Conservation (phyloP, 2,888 invertebrate species). For the Phaonia tiefii region DNA sequence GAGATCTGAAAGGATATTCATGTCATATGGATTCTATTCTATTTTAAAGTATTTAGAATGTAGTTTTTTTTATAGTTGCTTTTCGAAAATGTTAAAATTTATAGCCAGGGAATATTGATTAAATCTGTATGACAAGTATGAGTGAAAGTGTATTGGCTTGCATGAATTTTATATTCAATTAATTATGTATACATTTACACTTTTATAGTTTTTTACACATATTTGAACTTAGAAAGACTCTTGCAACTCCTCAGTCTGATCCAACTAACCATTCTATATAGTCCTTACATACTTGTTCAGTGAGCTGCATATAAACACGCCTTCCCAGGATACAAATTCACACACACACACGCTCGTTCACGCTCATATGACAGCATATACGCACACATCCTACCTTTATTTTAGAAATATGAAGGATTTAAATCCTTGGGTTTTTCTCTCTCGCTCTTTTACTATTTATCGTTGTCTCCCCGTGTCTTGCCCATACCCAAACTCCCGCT, state of each 20-base stretch:
- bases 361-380: conserved; percentile 26
- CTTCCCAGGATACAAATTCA: conserved; percentile 55
- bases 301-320: conserved; percentile 7
- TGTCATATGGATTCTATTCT: no score
- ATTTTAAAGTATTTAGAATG: no score
- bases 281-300: conserved; percentile 25
- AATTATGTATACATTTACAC: conserved; percentile 74
- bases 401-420: background rate
- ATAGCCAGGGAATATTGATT: no score
- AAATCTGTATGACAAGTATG: background rate
- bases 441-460: background rate
- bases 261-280: background rate
- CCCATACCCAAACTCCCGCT: no score
- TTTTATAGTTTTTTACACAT: conserved; percentile 58
- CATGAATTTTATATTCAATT: conserved; percentile 76
- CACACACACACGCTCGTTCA: conserved; percentile 28
- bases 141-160: conserved; percentile 33
- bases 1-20: no score
- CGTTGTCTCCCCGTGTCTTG: no score
- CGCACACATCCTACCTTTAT: conserved; percentile 26
- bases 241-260: background rate
- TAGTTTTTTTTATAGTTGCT: no score
- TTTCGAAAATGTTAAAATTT: no score
- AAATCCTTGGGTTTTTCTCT: background rate
- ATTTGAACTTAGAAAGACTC: conserved; percentile 31